A percentile compares a stretch with the other conserved stretches of the same genome.
Evolutionary conservation across 2,113 vertebrate species (phyloP).

Genomic region (Rhinoderma darwinii): DNA sequence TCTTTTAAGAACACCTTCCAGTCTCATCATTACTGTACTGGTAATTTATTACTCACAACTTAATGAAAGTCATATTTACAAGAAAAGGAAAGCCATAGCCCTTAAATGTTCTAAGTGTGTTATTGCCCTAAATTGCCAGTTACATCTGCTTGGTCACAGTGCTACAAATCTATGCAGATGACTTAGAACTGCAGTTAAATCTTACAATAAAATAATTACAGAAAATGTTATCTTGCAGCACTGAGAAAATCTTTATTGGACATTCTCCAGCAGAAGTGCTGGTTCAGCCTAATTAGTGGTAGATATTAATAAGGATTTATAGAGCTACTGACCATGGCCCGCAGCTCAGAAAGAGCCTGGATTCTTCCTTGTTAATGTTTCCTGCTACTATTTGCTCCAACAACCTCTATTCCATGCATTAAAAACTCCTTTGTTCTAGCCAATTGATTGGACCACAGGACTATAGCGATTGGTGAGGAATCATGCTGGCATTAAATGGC

Average conservation of each 20-base stretch:
- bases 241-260: neutral
- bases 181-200: neutral
- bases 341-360: neutral
- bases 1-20: neutral
- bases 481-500: constrained; percentile 7
- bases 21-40: neutral
- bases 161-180: neutral
- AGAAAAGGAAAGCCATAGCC: neutral
- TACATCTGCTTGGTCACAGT: neutral
- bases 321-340: neutral
- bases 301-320: neutral
- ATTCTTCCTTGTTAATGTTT: neutral
- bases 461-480: neutral
- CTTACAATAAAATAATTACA: neutral
- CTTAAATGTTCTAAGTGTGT: neutral
- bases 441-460: neutral
- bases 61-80: neutral
- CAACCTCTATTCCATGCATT: neutral
- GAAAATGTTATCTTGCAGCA: neutral
- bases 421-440: neutral
- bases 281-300: constrained; percentile 1
- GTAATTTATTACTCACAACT: neutral
- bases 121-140: neutral
- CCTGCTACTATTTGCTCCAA: neutral
- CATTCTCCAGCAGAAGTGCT: neutral